Percentiles rank a stretch among this genome's conserved stretches.
These are phyloP conservation scores for Callyntrura sp. DNA, from an alignment of 2,888 invertebrate genomes.

Conservation along the genomic window DNA sequence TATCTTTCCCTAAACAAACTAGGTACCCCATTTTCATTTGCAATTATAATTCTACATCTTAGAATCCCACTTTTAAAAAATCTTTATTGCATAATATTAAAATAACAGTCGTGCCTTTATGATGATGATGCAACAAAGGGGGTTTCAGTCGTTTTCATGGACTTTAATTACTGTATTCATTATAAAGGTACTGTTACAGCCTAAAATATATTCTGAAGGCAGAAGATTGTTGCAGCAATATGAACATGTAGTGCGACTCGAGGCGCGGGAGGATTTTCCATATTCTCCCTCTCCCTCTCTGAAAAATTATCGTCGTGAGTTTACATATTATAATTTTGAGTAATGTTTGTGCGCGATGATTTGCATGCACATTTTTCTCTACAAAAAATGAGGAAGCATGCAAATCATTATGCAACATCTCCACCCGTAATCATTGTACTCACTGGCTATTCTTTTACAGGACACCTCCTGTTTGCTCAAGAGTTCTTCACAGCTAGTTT, in stretches of 20 bases:
- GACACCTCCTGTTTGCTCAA: conserved; percentile 14
- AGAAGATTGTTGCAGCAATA: conserved; percentile 6
- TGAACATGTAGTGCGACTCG: conserved; percentile 8
- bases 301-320: neutral
- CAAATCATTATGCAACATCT: conserved; percentile 70
- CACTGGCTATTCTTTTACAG: neutral
- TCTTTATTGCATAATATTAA: conserved; percentile 14
- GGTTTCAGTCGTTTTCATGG: conserved; percentile 9
- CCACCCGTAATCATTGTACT: conserved; percentile 18
- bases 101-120: conserved; percentile 21
- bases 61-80: neutral
- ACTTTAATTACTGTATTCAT: conserved; percentile 7
- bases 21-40: conserved; percentile 3
- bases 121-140: neutral
- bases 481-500: conserved; percentile 22
- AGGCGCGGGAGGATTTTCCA: conserved; percentile 1
- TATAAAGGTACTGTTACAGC: neutral
- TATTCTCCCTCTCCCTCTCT: neutral
- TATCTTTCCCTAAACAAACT: neutral
- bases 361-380: conserved; percentile 23
- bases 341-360: neutral
- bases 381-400: conserved; percentile 56
- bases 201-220: neutral
- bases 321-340: neutral
- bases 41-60: neutral